phyloP scores from a whole-genome alignment of 1,140 invertebrate genomes.

The Trichogramma pretiosum region DNA sequence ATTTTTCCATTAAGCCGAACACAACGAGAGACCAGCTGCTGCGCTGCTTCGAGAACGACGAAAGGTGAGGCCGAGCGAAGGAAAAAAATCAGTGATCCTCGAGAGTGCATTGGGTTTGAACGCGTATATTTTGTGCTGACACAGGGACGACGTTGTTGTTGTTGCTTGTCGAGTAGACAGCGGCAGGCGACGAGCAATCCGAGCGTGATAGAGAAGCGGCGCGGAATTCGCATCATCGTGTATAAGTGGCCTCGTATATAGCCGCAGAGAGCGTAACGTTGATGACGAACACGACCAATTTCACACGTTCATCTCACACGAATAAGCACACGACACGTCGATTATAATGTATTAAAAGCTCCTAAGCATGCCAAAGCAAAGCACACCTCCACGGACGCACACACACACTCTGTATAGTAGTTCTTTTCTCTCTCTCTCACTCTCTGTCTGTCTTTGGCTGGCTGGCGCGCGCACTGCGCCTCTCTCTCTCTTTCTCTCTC shows the following conservation, averaged over 20 bases:
- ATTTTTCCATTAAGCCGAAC: not conserved
- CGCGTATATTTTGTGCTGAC: too few relatives aligned
- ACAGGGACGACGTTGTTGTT: too few relatives aligned
- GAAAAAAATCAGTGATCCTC: too few relatives aligned
- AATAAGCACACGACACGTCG: not conserved
- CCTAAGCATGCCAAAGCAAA: not conserved
- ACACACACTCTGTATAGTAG: not conserved
- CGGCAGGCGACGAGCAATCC: too few relatives aligned
- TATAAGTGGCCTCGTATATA: not conserved
- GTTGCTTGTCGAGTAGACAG: too few relatives aligned
- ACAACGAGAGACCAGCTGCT: not conserved
- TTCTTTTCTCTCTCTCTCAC: too few relatives aligned
- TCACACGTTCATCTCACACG: constrained; percentile 1
- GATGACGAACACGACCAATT: not conserved
- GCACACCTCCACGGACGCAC: not conserved
- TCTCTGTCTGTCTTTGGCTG: not conserved
- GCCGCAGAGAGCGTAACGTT: not conserved
- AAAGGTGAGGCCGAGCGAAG: too few relatives aligned
- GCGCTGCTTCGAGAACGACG: not conserved
- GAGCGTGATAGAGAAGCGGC: too few relatives aligned
- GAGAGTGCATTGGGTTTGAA: too few relatives aligned
- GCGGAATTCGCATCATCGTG: too few relatives aligned
- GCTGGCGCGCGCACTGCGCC: not conserved
- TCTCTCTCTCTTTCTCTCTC: too few relatives aligned
- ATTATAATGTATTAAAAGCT: too few relatives aligned